These are phyloP conservation scores for Sphaerodactylus townsendi DNA, from an alignment of 2,113 vertebrate species.

Conservation along the genomic window DNA sequence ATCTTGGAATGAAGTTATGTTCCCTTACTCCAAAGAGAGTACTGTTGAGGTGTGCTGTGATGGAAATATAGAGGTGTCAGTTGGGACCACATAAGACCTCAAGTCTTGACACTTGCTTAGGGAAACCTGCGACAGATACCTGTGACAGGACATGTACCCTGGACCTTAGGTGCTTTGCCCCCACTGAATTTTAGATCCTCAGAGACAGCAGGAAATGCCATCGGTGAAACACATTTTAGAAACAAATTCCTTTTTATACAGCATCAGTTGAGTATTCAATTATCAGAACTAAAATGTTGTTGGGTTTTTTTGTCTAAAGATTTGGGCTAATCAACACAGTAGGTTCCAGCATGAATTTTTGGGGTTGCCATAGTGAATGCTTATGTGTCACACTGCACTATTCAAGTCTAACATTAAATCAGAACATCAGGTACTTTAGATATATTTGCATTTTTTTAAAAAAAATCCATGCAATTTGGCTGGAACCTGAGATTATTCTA, in stretches of 20 bases:
- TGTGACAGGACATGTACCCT: no score
- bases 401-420: constrained; percentile 7
- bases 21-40: no score
- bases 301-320: background rate
- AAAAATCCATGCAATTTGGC: background rate
- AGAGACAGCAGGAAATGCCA: background rate
- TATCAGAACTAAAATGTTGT: background rate
- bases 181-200: background rate
- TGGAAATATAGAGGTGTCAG: no score
- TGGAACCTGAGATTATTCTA: background rate
- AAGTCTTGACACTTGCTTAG: no score
- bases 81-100: no score
- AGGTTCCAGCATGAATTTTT: background rate
- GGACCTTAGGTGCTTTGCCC: no score
- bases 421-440: constrained; percentile 15
- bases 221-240: background rate
- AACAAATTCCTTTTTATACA: background rate
- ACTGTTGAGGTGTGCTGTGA: no score
- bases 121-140: no score
- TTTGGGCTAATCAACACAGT: background rate
- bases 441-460: background rate
- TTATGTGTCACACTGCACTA: background rate
- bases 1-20: no score
- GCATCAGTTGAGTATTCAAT: background rate
- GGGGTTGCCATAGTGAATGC: background rate